Evolutionary conservation across 2,888 invertebrate species (phyloP), one percentile per base, ranked within the genome.

Genomic region (Dolichomitus sp.): DNA sequence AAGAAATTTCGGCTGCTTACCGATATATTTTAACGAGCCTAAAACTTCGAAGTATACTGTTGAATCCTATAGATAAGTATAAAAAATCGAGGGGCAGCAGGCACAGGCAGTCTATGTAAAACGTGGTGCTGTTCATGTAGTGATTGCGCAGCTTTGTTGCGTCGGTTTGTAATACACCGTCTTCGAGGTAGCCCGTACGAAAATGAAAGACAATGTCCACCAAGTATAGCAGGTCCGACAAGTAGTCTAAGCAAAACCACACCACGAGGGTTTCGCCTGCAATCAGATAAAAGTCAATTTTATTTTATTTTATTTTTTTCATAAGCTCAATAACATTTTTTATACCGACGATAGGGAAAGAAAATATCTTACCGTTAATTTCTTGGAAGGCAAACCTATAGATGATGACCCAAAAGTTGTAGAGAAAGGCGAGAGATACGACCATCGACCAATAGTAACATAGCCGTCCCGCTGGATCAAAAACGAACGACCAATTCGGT

Each of bases 311-410:
- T 27, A 14, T 30, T 30, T 14, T 14, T 57, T 30, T 30, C n/a
- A 37, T 37, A 9, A 9, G 9, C 37, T 37, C 9, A 9, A 37
- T 14, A 45, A 45, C 14, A 45, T 12, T 45, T 12, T n/a, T 45
- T 14, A 14, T 9, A 1, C 14, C 14, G 2, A 7, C 6, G 9
- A 42, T 19, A 11, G 23, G 27, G n/a, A 45, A 65, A 59, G 48
- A 27, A 30, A 54, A 80, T 80, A 80, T 95, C 96, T 96, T 91
- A 96, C 97, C 96, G 94, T 97, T 98, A 91, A 99, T 99, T 95
- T 99, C 99, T 95, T 99, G 98, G 94, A 99, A 99, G 95, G 99
- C 98, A 96, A 99, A 99, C 94, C 99, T 97, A 95, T 99, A 99
- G 94, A 99, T 98, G 95, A 99, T 98, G 94, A 98, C 98, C 99